Conservation (phyloP, 2,797 vertebrate genomes). For the Trichosurus vulpecula region DNA sequence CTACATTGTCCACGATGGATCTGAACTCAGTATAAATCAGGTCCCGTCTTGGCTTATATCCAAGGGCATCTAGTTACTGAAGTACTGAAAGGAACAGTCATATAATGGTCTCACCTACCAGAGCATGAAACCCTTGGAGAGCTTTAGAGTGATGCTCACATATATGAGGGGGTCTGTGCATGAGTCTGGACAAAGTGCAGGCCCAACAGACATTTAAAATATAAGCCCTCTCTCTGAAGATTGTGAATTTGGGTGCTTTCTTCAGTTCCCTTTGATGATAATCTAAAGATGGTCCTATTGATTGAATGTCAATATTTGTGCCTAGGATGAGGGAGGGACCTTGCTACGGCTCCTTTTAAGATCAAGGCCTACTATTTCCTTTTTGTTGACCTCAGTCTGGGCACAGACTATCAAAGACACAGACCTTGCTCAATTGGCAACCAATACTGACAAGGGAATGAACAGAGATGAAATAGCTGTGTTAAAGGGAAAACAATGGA, state of each 20-base stretch:
- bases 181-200: neutral
- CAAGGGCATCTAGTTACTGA: neutral
- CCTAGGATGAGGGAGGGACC: neutral
- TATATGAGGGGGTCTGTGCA: neutral
- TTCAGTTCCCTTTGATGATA: constrained; percentile 6
- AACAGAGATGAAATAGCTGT: neutral
- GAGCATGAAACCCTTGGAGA: neutral
- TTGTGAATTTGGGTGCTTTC: neutral
- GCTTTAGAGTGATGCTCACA: neutral
- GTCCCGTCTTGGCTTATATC: neutral
- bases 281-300: neutral
- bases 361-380: neutral
- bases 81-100: neutral
- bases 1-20: neutral
- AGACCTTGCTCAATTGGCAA: neutral
- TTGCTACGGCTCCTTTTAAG: neutral
- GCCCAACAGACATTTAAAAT: neutral
- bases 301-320: neutral
- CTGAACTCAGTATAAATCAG: neutral
- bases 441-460: neutral
- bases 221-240: neutral
- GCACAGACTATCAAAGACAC: neutral
- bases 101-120: neutral
- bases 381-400: neutral
- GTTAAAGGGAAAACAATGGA: neutral